Evolutionary conservation across 2,888 invertebrate genomes (phyloP).

Genomic region (Scelioninae gen. 1): DNA sequence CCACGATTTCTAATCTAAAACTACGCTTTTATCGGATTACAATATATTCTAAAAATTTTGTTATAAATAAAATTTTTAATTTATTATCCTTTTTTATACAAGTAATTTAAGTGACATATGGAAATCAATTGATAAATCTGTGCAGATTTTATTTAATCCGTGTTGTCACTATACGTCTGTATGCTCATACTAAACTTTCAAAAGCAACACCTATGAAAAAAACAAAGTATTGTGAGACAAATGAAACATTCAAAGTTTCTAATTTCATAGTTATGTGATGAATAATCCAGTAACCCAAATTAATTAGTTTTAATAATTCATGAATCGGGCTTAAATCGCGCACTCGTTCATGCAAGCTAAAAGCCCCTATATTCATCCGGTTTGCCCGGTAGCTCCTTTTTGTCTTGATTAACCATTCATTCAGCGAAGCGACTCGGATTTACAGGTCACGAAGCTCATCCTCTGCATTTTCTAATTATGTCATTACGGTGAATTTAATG

Average conservation of each 20-base stretch:
- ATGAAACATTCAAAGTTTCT: conserved; percentile 50
- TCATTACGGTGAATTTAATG: conserved; percentile 61
- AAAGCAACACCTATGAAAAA: conserved; percentile 20
- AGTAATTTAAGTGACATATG: no score
- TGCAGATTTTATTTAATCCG: background rate
- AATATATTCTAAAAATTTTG: no score
- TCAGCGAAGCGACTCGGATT: conserved; percentile 65
- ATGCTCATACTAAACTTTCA: background rate
- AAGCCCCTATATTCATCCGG: conserved; percentile 65
- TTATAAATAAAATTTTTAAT: no score
- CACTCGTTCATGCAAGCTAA: conserved; percentile 62
- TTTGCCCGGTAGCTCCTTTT: conserved; percentile 65
- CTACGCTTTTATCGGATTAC: no score
- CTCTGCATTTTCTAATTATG: conserved; percentile 64
- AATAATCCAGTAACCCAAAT: conserved; percentile 76
- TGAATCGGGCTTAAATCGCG: conserved; percentile 74
- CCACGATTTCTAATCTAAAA: no score
- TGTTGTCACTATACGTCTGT: background rate
- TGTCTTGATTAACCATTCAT: conserved; percentile 71
- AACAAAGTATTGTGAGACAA: conserved; percentile 48
- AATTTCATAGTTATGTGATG: conserved; percentile 59
- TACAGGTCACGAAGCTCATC: conserved; percentile 69
- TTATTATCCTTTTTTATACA: no score
- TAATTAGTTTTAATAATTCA: conserved; percentile 80
- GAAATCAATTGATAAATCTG: background rate